phyloP scores from a whole-genome alignment of 2,113 vertebrate genomes.

The Microtus oregoni region DNA sequence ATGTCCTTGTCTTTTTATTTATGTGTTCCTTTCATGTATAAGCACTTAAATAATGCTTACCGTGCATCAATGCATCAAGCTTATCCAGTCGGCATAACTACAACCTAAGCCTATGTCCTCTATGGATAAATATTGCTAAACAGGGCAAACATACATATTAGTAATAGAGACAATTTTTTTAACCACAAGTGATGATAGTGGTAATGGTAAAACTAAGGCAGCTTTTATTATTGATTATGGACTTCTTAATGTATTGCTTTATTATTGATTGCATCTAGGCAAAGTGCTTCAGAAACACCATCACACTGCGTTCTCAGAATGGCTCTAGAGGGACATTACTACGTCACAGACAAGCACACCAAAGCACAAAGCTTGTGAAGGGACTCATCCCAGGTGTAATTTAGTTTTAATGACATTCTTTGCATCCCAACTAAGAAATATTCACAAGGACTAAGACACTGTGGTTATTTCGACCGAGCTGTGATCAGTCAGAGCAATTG shows the following conservation, averaged over 20 bases:
- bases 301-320: background rate
- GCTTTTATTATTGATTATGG: background rate
- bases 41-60: background rate
- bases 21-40: constrained; percentile 13
- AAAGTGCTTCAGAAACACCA: background rate
- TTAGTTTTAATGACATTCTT: constrained; percentile 27
- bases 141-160: background rate
- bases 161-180: background rate
- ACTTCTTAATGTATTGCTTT: background rate
- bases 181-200: background rate
- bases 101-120: background rate
- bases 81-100: background rate
- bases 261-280: background rate
- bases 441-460: background rate
- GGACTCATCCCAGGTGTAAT: background rate
- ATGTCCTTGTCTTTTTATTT: background rate
- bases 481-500: background rate
- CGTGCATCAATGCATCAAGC: background rate
- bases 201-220: background rate
- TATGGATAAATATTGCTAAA: background rate
- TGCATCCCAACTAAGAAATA: background rate
- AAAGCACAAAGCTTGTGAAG: background rate
- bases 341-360: background rate
- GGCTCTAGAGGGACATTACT: background rate
- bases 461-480: background rate